A percentile compares a stretch with the other conserved stretches of the same genome.
Conservation (phyloP, 2,113 vertebrate genomes). For the Nycticorax nycticorax region DNA sequence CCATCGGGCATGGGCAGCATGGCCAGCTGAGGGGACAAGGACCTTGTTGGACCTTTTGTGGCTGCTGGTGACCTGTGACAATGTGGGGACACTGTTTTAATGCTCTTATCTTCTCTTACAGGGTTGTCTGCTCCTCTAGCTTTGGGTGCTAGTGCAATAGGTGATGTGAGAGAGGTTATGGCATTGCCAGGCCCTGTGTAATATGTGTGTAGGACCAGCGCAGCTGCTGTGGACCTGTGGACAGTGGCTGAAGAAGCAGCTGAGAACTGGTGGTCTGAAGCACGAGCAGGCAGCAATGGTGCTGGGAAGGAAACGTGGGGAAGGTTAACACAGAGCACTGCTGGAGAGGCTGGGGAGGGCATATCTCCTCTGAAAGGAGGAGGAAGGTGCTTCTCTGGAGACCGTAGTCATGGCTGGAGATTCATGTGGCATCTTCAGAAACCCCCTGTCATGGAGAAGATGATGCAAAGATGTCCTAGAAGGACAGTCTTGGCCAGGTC, state of each 20-base stretch:
- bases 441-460: background rate
- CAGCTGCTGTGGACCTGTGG: background rate
- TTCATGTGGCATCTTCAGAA: background rate
- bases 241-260: background rate
- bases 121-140: background rate
- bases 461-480: no score
- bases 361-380: background rate
- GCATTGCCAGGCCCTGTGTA: background rate
- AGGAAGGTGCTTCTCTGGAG: background rate
- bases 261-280: background rate
- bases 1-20: accelerated
- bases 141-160: accelerated
- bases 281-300: accelerated
- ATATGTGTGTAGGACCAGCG: accelerated
- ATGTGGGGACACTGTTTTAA: accelerated
- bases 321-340: accelerated
- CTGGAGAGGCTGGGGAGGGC: background rate
- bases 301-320: background rate
- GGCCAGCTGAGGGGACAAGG: background rate
- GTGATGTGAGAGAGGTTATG: background rate
- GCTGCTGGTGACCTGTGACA: background rate
- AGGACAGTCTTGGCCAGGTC: background rate
- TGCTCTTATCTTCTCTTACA: background rate
- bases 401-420: background rate
- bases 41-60: background rate